Percentiles rank a stretch among this genome's conserved stretches.
phyloP scores from a whole-genome alignment of 2,797 vertebrate genomes.

The Lycodopsis pacificus region DNA sequence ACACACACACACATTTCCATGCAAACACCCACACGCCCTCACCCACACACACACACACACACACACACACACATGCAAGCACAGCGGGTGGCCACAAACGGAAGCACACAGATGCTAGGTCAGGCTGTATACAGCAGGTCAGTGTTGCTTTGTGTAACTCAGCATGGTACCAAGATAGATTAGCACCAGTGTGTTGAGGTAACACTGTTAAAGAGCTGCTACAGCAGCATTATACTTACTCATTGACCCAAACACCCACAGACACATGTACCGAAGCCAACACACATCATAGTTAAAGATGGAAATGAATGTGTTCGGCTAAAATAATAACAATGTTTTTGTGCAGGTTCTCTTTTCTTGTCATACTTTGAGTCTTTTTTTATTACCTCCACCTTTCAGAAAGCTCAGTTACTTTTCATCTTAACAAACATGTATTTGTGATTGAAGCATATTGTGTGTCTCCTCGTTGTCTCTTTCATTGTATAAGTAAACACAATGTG shows the following conservation, averaged over 20 bases:
- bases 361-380: neutral
- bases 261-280: constrained; percentile 29
- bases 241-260: constrained; percentile 58
- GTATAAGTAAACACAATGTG: neutral
- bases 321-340: neutral
- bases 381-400: neutral
- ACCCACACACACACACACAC: constrained; percentile 16
- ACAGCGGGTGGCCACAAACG: constrained; percentile 70
- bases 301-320: neutral
- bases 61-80: constrained; percentile 30
- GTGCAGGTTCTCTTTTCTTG: neutral
- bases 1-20: constrained; percentile 15
- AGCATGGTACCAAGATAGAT: constrained; percentile 70
- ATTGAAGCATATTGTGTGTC: neutral
- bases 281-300: neutral
- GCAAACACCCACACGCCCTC: neutral
- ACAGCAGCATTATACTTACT: constrained; percentile 65
- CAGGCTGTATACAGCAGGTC: constrained; percentile 76
- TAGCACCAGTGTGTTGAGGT: constrained; percentile 69
- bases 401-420: neutral
- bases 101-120: constrained; percentile 72
- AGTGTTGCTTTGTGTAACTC: constrained; percentile 70
- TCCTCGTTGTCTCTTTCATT: neutral
- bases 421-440: neutral
- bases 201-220: constrained; percentile 65